Evolutionary conservation across 2,888 invertebrate genomes (phyloP), one percentile per base, ranked within the genome.

Genomic region (Sicus ferrugineus): DNA sequence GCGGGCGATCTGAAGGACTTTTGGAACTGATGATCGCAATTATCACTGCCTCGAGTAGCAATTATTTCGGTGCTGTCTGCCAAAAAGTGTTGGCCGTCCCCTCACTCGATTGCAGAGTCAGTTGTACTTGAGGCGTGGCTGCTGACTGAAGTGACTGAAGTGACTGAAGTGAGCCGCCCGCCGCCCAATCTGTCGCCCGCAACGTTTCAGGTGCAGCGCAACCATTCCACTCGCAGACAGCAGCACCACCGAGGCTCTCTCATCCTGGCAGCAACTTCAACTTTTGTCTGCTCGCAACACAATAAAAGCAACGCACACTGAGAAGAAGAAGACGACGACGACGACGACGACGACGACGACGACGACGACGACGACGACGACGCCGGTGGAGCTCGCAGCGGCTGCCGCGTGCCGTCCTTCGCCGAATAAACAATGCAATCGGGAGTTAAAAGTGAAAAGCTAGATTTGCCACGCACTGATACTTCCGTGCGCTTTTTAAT

Each of bases 401-500:
- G n/a, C n/a, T n/a, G n/a, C n/a, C n/a, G n/a, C n/a, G n/a, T 3
- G 5, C 46, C 16, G 7, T 34, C 14, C 34, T 34, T 34, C 14
- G 5, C 46, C 46, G 31, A n/a, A 38, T 70, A 72, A 72, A 73
- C 72, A 73, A 72, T 73, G 69, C 66, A 50, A 72, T 72, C 69
- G 73, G 70, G 74, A 78, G 75, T 77, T 78, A 78, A 81, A 81
- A 80, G 81, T 81, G 78, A 81, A 80, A 80, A 80, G 79, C 77
- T 77, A 79, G 80, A 80, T 80, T 80, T 81, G 80, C 79, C 76
- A 80, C 79, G 80, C 81, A 77, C 80, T 79, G 80, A 79, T 81
- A 80, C 80, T 80, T 77, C 79, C 79, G 75, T 77, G 79, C 81
- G 78, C 79, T 76, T 79, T 80, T 79, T 79, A 80, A 80, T 80